Conservation (phyloP, 2,888 invertebrate genomes). For the Sinotaia quadrata region DNA sequence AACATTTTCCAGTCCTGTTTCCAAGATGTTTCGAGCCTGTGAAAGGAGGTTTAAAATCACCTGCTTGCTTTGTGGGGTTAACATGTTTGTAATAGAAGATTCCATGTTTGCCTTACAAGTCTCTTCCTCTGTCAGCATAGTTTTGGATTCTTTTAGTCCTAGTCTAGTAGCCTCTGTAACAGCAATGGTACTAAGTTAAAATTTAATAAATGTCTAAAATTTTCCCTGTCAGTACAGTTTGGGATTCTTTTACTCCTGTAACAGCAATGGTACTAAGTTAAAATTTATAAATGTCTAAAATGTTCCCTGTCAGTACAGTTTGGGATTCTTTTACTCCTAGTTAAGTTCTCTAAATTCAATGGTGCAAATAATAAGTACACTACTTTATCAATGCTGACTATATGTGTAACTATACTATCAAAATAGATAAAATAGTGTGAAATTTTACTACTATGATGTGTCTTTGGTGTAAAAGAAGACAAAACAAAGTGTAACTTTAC, state of each 20-base stretch:
- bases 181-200: not conserved
- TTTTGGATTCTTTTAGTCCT: conserved; percentile 51
- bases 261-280: not conserved
- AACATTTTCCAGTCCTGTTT: conserved; percentile 66
- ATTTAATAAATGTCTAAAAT: no score
- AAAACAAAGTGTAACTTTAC: no score
- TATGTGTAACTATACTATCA: no score
- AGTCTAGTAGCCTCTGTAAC: conserved; percentile 42
- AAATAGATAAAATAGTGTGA: no score
- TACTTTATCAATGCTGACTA: no score
- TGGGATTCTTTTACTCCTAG: conserved; percentile 50
- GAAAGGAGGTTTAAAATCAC: conserved; percentile 18
- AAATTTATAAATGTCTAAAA: no score
- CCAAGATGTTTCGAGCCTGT: conserved; percentile 65
- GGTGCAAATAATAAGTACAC: no score
- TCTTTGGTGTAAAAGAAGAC: no score
- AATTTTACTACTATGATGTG: no score
- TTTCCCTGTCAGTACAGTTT: conserved; percentile 51
- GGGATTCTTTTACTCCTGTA: conserved; percentile 47
- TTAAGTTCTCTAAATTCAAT: no score
- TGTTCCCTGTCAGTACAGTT: conserved; percentile 51
- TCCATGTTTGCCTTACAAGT: no score
- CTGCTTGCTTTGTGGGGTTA: conserved; percentile 50
- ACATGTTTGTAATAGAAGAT: conserved; percentile 43
- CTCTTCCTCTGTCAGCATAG: conserved; percentile 52